These are phyloP conservation scores for Oreortyx pictus DNA, from an alignment of 2,797 vertebrate species.

Conservation along the genomic window DNA sequence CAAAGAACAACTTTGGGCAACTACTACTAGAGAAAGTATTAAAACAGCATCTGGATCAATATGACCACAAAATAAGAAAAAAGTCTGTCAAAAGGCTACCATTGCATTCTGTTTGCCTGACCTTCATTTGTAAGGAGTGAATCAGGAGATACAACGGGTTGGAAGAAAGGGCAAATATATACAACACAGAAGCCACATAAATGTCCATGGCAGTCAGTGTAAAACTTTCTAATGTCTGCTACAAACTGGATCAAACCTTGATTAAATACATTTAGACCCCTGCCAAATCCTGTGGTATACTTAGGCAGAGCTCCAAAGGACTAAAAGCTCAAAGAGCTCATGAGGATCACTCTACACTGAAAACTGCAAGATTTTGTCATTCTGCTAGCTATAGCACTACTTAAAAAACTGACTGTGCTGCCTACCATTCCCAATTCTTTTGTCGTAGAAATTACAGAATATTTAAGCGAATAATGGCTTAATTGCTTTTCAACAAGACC, in stretches of 20 bases:
- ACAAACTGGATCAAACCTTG: not conserved
- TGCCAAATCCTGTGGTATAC: not conserved
- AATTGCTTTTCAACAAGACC: not conserved
- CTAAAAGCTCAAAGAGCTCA: not conserved
- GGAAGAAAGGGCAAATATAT: not conserved
- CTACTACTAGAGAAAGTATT: not conserved
- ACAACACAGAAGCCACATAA: not conserved
- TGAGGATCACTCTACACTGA: not conserved
- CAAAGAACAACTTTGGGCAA: not conserved
- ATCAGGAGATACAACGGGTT: not conserved
- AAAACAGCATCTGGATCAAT: not conserved
- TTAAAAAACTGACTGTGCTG: not conserved
- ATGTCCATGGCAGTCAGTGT: not conserved
- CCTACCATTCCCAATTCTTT: not conserved
- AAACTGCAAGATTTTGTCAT: not conserved
- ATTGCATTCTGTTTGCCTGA: not conserved
- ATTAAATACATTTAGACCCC: not conserved
- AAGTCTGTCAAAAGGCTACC: not conserved
- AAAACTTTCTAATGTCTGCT: not conserved
- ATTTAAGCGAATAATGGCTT: not conserved
- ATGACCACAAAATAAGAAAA: not conserved
- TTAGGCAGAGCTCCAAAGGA: slow-evolving; percentile 15
- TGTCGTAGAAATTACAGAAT: not conserved
- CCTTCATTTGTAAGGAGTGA: not conserved
- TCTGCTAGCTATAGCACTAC: not conserved